These are phyloP conservation scores for Umimayanthus chanpuru DNA, from an alignment of 92 coral and sea anemone genomes.

Conservation along the genomic window DNA sequence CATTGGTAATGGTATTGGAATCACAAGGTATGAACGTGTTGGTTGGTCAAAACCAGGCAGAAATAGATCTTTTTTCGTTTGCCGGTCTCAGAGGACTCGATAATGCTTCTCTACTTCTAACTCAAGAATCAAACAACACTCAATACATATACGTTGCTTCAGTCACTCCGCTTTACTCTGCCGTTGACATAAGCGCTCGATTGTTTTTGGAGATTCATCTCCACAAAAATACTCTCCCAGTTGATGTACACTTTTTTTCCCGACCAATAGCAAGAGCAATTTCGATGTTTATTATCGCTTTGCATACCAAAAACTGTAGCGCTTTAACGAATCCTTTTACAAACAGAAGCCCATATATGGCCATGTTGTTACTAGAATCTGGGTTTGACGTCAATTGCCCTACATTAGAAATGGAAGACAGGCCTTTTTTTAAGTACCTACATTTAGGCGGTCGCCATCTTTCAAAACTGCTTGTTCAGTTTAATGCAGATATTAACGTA, in stretches of 20 bases:
- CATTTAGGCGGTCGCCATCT: constrained; percentile 61
- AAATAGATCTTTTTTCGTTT: not conserved
- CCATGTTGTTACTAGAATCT: not conserved
- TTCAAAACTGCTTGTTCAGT: constrained; percentile 56
- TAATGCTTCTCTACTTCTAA: not conserved
- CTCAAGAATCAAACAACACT: not conserved
- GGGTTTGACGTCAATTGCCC: constrained; percentile 20
- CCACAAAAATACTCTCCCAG: not conserved
- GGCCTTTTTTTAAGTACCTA: constrained; percentile 32
- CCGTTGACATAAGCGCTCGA: not conserved
- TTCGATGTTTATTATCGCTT: not conserved
- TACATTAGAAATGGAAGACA: not conserved
- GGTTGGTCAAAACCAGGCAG: not conserved
- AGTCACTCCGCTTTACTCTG: not conserved
- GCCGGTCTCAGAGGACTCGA: constrained; percentile 7
- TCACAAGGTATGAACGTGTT: not conserved
- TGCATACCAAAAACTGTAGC: not conserved
- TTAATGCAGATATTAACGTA: constrained; percentile 16
- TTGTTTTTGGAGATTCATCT: not conserved
- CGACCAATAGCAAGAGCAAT: not conserved
- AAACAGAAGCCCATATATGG: not conserved
- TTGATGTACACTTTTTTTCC: not conserved
- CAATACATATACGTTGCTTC: not conserved
- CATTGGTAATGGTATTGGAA: not conserved
- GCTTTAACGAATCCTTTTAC: not conserved